Evolutionary conservation across 1,140 invertebrate genomes (phyloP).

Genomic region (Drosophila pectinifera): DNA sequence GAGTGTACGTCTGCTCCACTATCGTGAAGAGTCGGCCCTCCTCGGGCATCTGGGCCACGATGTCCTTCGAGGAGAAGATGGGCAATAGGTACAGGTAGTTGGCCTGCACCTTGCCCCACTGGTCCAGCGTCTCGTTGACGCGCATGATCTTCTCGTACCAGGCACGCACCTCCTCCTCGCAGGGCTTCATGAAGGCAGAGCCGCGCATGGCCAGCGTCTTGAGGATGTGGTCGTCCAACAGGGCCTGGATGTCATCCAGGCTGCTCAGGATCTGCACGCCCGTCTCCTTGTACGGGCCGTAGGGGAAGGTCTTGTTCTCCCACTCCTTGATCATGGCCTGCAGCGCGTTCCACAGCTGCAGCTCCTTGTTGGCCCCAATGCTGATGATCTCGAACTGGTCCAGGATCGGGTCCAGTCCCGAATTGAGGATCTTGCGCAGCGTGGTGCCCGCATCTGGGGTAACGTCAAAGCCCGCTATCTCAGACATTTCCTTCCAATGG

Average conservation of each 20-base stretch:
- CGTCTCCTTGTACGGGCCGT: conserved; percentile 91
- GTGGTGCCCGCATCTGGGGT: conserved; percentile 94
- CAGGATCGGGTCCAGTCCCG: conserved; percentile 90
- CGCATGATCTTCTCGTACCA: conserved; percentile 93
- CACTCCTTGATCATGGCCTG: conserved; percentile 95
- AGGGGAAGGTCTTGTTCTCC: conserved; percentile 91
- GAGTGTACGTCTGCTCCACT: conserved; percentile 91
- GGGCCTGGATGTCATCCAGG: conserved; percentile 93
- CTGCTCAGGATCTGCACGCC: conserved; percentile 91
- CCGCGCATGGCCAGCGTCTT: conserved; percentile 95
- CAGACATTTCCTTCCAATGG: conserved; percentile 96
- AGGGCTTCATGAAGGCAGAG: conserved; percentile 96
- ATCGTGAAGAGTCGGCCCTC: conserved; percentile 92
- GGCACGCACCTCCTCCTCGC: conserved; percentile 91
- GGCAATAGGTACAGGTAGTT: conserved; percentile 97
- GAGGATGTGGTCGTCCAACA: conserved; percentile 95
- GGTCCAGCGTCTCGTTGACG: conserved; percentile 92
- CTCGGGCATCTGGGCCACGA: conserved; percentile 96
- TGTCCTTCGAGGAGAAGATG: conserved; percentile 97
- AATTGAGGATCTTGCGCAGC: conserved; percentile 92
- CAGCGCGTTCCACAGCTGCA: conserved; percentile 91
- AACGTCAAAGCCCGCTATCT: conserved; percentile 91
- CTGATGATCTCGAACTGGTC: conserved; percentile 94
- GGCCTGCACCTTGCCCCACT: conserved; percentile 94
- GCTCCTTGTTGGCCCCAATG: conserved; percentile 95